These are phyloP conservation scores for Pelecanoides urinatrix DNA, from an alignment of 2,113 vertebrate species.

Conservation along the genomic window DNA sequence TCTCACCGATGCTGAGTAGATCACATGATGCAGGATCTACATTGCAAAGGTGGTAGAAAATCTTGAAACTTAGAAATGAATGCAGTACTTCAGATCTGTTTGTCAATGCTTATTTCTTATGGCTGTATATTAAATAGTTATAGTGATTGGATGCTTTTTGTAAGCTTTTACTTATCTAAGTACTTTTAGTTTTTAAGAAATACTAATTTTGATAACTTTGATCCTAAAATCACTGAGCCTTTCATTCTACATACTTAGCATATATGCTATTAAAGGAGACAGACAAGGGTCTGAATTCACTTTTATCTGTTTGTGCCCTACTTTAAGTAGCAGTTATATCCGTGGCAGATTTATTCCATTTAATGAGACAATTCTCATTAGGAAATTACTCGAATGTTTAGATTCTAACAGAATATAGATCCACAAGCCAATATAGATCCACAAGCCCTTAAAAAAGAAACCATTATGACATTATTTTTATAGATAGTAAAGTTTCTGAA, in stretches of 20 bases:
- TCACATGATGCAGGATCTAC: neutral
- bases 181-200: neutral
- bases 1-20: neutral
- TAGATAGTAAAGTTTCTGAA: neutral
- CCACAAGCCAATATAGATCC: neutral
- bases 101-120: neutral
- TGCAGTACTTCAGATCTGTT: neutral
- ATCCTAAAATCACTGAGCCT: neutral
- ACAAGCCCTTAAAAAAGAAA: neutral
- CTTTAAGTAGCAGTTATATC: neutral
- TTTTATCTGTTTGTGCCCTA: neutral
- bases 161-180: neutral
- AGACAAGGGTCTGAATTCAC: neutral
- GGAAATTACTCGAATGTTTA: neutral
- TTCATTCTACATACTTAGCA: neutral
- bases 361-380: neutral
- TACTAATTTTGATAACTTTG: neutral
- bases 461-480: neutral
- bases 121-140: neutral
- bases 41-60: neutral
- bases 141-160: neutral
- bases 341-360: neutral
- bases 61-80: neutral
- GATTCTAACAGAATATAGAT: neutral
- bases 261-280: neutral